Base-by-base conservation (phyloP, 2,888 invertebrate genomes). In the Disparrhopalites patrizii region DNA sequence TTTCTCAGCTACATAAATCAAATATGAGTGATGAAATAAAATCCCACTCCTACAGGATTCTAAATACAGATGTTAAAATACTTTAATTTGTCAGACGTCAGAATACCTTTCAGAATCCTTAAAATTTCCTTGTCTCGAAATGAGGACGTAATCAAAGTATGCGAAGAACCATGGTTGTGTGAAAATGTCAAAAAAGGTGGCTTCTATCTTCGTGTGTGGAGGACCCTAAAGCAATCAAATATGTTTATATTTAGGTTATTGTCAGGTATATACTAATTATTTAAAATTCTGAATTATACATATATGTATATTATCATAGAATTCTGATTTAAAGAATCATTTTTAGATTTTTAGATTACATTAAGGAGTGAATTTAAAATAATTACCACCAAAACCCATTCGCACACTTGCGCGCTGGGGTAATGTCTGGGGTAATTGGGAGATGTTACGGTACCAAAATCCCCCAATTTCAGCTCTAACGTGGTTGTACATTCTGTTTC, bases 101-200 rank as follows among this genome's bases (percentile, higher is more conserved):
- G 5, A 27, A 38, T 68, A 73, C 75, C 70, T 68, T 47, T 75
- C 72, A 8, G 72, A 70, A 51, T 67, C 69, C n/a, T 61, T 56
- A 54, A 67, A 75, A 47, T 72, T 62, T 40, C 75, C 75, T 60
- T 65, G 56, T 43, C 68, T 70, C 1, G 75, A 65, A 50, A 75
- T 62, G 64, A 73, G 68, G 3, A 75, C 64, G 66, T 71, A 75
- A 33, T 75, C 75, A 63, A 73, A 75, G 38, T 72, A 75, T 1
- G 73, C 68, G 51, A 75, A 74, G 36, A 75, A 71, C 75, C 75
- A 75, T 8, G 73, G 71, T 57, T 75, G 75, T 13, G 73, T 74
- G 30, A 65, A 66, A 7, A 74, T 50, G 64, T 75, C 75, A 62
- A 75, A 75, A 18, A 75, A 65, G 8, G 71, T 72, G 15, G 70